phyloP scores from a whole-genome alignment of 1,140 invertebrate genomes.

The Calycopis cecrops region DNA sequence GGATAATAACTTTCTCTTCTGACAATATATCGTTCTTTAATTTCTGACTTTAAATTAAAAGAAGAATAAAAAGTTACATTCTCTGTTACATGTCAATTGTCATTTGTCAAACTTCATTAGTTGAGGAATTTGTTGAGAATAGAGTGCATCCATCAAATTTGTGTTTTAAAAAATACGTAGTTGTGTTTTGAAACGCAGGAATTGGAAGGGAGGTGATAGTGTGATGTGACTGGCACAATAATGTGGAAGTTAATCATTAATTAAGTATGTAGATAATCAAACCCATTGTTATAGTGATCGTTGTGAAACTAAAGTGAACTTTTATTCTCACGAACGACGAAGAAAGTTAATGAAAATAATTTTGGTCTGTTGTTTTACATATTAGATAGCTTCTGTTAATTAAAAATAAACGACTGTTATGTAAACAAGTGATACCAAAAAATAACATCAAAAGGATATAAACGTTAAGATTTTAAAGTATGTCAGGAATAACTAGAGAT shows the following conservation, averaged over 20 bases:
- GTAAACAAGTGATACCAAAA: not conserved
- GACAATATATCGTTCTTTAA: no score
- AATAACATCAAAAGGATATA: not conserved
- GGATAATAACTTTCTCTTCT: no score
- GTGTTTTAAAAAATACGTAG: no score
- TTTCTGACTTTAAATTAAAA: no score
- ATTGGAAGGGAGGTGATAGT: conserved; percentile 13
- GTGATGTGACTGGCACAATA: conserved; percentile 26
- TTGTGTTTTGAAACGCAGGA: conserved; percentile 9
- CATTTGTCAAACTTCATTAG: conserved; percentile 7
- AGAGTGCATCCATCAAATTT: not conserved
- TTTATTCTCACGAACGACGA: conserved; percentile 52
- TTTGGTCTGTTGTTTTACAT: not conserved
- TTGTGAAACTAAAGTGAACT: conserved; percentile 49
- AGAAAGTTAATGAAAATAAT: conserved; percentile 45
- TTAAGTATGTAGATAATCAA: conserved; percentile 63
- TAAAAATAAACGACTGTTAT: not conserved
- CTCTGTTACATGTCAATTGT: conserved; percentile 29
- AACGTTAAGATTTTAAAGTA: conserved; percentile 18
- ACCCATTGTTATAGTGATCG: conserved; percentile 54
- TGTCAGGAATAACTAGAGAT: conserved; percentile 56
- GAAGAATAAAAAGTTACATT: no score
- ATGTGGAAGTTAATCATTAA: conserved; percentile 49
- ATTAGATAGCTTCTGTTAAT: no score
- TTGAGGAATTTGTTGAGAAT: no score